Evolutionary conservation across 2,888 invertebrate species (phyloP).

Genomic region (Cecidostiba fungosa): DNA sequence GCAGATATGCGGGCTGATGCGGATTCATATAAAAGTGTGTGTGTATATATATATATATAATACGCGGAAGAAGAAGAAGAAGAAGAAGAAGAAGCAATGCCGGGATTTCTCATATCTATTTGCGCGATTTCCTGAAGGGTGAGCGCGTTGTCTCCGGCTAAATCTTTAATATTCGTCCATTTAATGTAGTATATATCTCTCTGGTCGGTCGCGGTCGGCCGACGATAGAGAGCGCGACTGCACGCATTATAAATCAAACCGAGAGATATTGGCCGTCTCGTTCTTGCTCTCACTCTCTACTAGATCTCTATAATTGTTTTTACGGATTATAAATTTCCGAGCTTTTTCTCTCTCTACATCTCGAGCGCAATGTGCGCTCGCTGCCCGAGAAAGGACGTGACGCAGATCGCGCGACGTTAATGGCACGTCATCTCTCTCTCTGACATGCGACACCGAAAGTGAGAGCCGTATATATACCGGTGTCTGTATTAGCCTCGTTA

Average conservation of each 20-base stretch:
- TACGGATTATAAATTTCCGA: conserved; percentile 78
- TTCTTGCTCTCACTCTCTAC: conserved; percentile 65
- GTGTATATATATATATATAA: conserved; percentile 11
- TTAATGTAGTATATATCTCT: conserved; percentile 70
- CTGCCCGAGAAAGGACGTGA: background rate
- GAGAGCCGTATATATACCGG: conserved; percentile 41
- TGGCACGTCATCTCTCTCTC: conserved; percentile 38
- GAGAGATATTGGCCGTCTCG: conserved; percentile 77
- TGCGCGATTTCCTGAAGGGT: conserved; percentile 61
- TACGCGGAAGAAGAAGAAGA: background rate
- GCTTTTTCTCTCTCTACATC: background rate
- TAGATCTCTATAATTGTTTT: conserved; percentile 76
- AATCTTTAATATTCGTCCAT: conserved; percentile 78
- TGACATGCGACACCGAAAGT: conserved; percentile 55
- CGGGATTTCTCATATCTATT: conserved; percentile 56
- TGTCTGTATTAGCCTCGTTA: conserved; percentile 75
- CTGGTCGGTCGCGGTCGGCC: conserved; percentile 64
- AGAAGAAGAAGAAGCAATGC: background rate
- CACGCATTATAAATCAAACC: conserved; percentile 76
- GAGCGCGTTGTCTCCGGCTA: conserved; percentile 63
- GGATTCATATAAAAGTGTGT: background rate
- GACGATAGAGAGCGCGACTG: conserved; percentile 62
- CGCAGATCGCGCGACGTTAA: conserved; percentile 33
- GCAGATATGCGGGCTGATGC: background rate
- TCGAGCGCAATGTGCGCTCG: background rate